Evolutionary conservation across 1,140 invertebrate species (phyloP), one percentile per base, ranked within the genome.

Genomic region (Littorina saxatilis): DNA sequence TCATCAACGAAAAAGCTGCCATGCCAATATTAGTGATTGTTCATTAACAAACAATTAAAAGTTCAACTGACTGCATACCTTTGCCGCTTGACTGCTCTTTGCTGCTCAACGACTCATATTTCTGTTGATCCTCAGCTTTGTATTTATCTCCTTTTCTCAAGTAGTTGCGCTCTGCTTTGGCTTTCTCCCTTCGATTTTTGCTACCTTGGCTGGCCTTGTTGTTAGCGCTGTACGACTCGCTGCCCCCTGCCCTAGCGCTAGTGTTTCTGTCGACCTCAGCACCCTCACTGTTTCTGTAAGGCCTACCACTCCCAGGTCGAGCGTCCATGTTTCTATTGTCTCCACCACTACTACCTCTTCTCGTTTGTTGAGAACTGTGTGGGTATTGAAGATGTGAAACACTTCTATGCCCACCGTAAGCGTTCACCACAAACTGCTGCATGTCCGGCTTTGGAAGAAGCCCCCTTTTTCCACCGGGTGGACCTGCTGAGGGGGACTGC

Each of bases 321-420:
- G 40, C 52, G 72, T 40, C 29, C 27, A 58, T 63, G 58, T 63
- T 13, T 70, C 73, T n/a, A 61, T 76, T 32, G 75, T 79, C 68
- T 66, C 72, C 20, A 13, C 35, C 37, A 17, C 39, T 17, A 55
- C 32, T 20, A 63, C 55, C 17, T 9, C 27, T 27, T 23, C 55
- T 61, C 13, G 55, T n/a, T 23, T 61, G 23, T 9, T 23, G 23
- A 20, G 55, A 61, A 61, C 13, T 27, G 55, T 20, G 7, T 20
- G n/a, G n/a, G 13, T 20, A 61, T 7, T 63, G 61, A 32, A 32
- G 27, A 1, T 63, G 61, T 7, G 61, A 63, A 9, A 63, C 61
- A 17, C 35, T 63, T 32, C 61, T 29, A 32, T 63, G 29, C 7
- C 61, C 61, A 32, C 29, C 35, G 27, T 63, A 27, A 9, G 35